Evolutionary conservation across 2,797 vertebrate species (phyloP), one percentile per base, ranked within the genome.

Genomic region (Nyctibius grandis): DNA sequence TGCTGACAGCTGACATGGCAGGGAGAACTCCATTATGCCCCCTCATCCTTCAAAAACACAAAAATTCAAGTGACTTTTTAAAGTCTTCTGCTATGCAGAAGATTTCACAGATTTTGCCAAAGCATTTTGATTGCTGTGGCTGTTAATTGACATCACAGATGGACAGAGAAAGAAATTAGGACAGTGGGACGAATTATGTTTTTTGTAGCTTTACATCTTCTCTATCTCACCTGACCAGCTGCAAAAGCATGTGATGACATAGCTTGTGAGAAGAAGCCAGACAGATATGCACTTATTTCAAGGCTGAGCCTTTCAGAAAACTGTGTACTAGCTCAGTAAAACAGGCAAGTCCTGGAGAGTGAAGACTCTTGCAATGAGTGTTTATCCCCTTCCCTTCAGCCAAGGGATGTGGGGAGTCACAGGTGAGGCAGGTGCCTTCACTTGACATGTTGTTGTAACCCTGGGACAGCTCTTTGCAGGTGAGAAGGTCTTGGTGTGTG

Each of bases 401-500:
- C 51, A 73, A 57, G 6, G 3, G 11, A 31, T 25, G 34, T 0
- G 0, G 4, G 8, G 7, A 70, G 54, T 31, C 16, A 42, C 26
- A 34, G 33, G 7, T 53, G 51, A 70, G 38, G 33, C 11, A 50
- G 3, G 6, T 57, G 14, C 4, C 6, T 59, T 61, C 42, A 40
- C 22, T 69, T 64, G 10, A 57, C 6, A 9, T 1, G 0, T 33
- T 38, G 7, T 15, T 89, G 7, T 64, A 47, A 61, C 28, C 25
- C 38, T 12, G 12, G 6, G 11, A 9, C 45, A 59, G 29, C 29
- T 47, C 1, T n/a, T 81, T 59, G 11, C 26, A 57, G 17, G 8
- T 70, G 36, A 92, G 34, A 65, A 87, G 12, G 8, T 53, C 26
- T 44, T 51, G 23, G 5, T 54, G 6, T n/a, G n/a, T 53, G 36